A percentile compares a stretch with the other conserved stretches of the same genome.
phyloP scores from a whole-genome alignment of 1,140 invertebrate species.

The Cyclargus thomasi region DNA sequence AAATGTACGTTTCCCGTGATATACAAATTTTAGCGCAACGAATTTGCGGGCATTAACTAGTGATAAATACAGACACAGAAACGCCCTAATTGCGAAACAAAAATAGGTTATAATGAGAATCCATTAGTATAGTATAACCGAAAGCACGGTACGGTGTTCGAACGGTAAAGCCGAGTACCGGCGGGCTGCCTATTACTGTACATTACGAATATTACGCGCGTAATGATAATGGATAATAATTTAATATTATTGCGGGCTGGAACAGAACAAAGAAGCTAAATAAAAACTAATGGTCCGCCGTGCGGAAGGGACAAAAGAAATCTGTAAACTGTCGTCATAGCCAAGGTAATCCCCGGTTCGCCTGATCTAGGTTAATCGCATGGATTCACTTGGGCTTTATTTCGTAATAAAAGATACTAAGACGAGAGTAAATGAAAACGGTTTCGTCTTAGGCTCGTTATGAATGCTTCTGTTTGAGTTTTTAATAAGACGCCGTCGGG shows the following conservation, averaged over 20 bases:
- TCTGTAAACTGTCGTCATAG: constrained; percentile 50
- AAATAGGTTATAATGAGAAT: constrained; percentile 8
- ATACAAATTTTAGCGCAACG: no score
- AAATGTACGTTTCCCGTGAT: no score
- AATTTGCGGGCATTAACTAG: no score
- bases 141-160: constrained; percentile 47
- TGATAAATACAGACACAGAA: no score
- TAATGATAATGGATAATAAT: constrained; percentile 62
- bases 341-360: constrained; percentile 48
- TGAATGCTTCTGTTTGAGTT: constrained; percentile 7
- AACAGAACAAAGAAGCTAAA: constrained; percentile 48
- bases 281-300: constrained; percentile 58
- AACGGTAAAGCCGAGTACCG: constrained; percentile 24
- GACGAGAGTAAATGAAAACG: constrained; percentile 8
- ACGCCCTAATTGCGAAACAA: background rate
- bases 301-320: constrained; percentile 57
- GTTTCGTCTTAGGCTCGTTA: background rate
- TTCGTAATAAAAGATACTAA: constrained; percentile 45
- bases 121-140: constrained; percentile 41
- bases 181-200: constrained; percentile 24
- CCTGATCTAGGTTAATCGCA: constrained; percentile 61
- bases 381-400: constrained; percentile 54
- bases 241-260: constrained; percentile 39
- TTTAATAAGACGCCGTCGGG: background rate
- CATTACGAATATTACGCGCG: constrained; percentile 39